Evolutionary conservation across 1,140 invertebrate genomes (phyloP).

Genomic region (Caligus rogercresseyi): DNA sequence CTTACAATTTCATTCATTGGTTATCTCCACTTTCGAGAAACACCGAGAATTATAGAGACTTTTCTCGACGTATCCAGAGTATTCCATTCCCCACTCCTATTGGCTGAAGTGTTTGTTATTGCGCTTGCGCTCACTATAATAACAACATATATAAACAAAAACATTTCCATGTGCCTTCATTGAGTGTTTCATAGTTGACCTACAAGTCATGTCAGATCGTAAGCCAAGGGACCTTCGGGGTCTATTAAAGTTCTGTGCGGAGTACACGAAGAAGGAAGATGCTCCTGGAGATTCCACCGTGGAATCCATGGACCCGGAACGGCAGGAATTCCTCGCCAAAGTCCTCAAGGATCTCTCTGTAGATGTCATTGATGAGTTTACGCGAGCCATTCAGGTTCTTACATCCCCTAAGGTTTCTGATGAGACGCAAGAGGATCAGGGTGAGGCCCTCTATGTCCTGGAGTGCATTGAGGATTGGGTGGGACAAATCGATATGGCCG

Average conservation of each 20-base stretch:
- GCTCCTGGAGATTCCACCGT: background rate
- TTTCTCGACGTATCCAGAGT: too few species aligned
- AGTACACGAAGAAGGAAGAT: constrained; percentile 16
- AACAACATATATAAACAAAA: too few species aligned
- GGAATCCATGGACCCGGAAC: constrained; percentile 19
- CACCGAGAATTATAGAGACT: too few species aligned
- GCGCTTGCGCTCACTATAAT: too few species aligned
- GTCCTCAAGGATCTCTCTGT: background rate
- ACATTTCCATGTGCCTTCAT: too few species aligned
- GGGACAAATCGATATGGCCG: constrained; percentile 21
- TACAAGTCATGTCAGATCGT: too few species aligned
- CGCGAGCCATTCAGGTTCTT: background rate
- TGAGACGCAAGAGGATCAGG: background rate
- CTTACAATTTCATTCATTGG: too few species aligned
- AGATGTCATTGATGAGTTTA: constrained; percentile 9
- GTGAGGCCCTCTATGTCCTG: background rate
- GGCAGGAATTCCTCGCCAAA: constrained; percentile 10
- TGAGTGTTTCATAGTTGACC: too few species aligned
- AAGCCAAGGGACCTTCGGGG: constrained; percentile 4
- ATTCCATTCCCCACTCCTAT: too few species aligned
- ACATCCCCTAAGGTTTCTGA: background rate
- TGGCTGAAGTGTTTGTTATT: too few species aligned
- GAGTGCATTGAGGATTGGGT: constrained; percentile 19
- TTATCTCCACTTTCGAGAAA: too few species aligned
- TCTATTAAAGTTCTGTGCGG: constrained; percentile 17